Conservation (phyloP, 2,113 vertebrate genomes). For the Ictalurus punctatus region DNA sequence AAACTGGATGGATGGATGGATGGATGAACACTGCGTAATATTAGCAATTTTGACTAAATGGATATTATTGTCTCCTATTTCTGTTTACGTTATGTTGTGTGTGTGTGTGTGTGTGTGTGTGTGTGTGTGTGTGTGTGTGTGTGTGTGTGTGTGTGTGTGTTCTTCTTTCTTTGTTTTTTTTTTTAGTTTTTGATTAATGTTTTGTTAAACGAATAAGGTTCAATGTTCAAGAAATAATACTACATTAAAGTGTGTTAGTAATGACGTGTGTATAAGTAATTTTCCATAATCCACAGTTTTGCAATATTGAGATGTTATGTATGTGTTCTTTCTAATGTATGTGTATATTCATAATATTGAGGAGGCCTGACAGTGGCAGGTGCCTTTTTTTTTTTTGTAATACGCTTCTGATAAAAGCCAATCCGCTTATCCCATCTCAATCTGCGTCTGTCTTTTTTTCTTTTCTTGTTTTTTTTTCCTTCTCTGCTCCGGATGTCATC, state of each 20-base stretch:
- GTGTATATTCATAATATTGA: conserved; percentile 55
- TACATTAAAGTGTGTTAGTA: not conserved
- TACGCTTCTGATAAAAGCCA: conserved; percentile 79
- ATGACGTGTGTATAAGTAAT: not conserved
- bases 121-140: no score
- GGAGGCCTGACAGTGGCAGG: conserved; percentile 74
- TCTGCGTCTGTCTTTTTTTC: conserved; percentile 54
- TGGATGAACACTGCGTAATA: not conserved
- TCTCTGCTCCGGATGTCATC: conserved; percentile 73
- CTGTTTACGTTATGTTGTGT: no score
- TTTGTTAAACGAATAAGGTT: not conserved
- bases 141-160: not conserved
- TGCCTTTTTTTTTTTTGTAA: conserved; percentile 71
- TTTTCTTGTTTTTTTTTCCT: conserved; percentile 57
- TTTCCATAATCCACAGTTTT: not conserved
- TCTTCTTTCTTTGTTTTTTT: not conserved
- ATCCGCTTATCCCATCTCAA: conserved; percentile 70
- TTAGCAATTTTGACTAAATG: not conserved
- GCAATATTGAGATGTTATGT: not conserved
- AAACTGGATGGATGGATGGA: no score
- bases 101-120: no score
- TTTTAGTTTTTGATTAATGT: not conserved
- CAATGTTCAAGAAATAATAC: not conserved
- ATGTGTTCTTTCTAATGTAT: conserved; percentile 51
- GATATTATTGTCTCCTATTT: not conserved